These are phyloP conservation scores for Pristionchus exspectatus DNA, from an alignment of 2,888 invertebrate species.

Conservation along the genomic window DNA sequence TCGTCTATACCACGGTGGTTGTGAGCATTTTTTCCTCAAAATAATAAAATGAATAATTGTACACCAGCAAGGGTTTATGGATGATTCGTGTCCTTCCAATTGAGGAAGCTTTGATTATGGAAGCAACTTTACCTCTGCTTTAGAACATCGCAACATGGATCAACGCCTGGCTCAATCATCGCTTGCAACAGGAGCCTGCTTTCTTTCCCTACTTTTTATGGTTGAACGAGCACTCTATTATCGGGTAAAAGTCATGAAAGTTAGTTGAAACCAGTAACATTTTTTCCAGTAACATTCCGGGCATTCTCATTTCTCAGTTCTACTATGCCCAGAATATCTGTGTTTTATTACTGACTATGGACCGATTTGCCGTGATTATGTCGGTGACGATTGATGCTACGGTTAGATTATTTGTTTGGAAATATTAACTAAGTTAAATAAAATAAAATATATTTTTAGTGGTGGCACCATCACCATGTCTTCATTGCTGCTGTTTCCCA, in stretches of 20 bases:
- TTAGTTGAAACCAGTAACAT: too few species aligned
- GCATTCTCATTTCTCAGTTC: slow-evolving; percentile 3
- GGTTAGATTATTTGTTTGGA: neutral
- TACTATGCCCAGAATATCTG: slow-evolving; percentile 20
- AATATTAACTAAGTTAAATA: too few species aligned
- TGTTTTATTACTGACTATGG: neutral
- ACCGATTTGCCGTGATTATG: slow-evolving; percentile 7
- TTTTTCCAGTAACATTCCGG: neutral
- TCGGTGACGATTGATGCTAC: neutral
- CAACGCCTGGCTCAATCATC: neutral
- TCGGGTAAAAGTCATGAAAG: too few species aligned
- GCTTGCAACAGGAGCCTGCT: neutral
- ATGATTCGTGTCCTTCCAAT: too few species aligned
- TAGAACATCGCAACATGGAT: slow-evolving; percentile 19
- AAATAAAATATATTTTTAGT: too few species aligned
- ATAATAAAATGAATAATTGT: too few species aligned
- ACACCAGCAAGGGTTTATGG: too few species aligned
- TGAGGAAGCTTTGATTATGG: too few species aligned
- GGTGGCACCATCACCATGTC: neutral
- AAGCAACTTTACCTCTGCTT: too few species aligned
- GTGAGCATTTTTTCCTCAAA: too few species aligned
- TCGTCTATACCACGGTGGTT: neutral
- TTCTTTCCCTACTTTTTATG: neutral
- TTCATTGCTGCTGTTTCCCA: neutral
- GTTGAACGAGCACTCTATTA: neutral